Evolutionary conservation across 2,797 vertebrate genomes (phyloP).

Genomic region (Holocentrus rufus): DNA sequence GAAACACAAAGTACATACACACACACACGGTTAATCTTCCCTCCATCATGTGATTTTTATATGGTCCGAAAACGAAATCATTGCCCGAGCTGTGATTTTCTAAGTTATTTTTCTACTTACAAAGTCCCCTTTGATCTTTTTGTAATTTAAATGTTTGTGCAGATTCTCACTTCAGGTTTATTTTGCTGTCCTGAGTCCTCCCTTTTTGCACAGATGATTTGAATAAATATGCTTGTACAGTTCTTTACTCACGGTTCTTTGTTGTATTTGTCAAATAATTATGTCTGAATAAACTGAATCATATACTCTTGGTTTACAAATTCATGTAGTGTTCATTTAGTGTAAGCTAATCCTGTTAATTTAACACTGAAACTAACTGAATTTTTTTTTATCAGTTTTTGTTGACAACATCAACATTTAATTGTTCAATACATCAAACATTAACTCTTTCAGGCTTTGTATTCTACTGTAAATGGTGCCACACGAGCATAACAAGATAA

Average conservation of each 20-base stretch:
- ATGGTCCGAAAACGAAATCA: slow-evolving; percentile 18
- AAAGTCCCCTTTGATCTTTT: slow-evolving; percentile 34
- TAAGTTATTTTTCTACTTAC: slow-evolving; percentile 75
- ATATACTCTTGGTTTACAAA: slow-evolving; percentile 11
- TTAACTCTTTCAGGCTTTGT: neutral
- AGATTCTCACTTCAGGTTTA: slow-evolving; percentile 36
- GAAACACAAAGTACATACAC: neutral
- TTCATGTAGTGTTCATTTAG: slow-evolving; percentile 1
- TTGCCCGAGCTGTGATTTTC: slow-evolving; percentile 53
- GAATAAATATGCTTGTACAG: slow-evolving; percentile 76
- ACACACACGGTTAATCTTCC: neutral
- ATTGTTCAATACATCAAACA: slow-evolving; percentile 23
- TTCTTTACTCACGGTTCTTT: slow-evolving; percentile 46
- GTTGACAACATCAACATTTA: slow-evolving; percentile 12
- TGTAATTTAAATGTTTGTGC: slow-evolving; percentile 49
- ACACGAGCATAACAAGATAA: slow-evolving; percentile 16
- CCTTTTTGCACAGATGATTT: slow-evolving; percentile 48
- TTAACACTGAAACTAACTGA: slow-evolving; percentile 3
- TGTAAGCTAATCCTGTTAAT: slow-evolving; percentile 12
- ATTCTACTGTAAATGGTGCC: neutral
- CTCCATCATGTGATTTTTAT: neutral
- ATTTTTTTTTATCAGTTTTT: neutral
- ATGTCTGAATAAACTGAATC: neutral
- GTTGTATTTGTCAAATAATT: slow-evolving; percentile 12
- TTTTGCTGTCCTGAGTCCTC: slow-evolving; percentile 34